Evolutionary conservation across 2,113 vertebrate genomes (phyloP).

Genomic region (Gambusia affinis): DNA sequence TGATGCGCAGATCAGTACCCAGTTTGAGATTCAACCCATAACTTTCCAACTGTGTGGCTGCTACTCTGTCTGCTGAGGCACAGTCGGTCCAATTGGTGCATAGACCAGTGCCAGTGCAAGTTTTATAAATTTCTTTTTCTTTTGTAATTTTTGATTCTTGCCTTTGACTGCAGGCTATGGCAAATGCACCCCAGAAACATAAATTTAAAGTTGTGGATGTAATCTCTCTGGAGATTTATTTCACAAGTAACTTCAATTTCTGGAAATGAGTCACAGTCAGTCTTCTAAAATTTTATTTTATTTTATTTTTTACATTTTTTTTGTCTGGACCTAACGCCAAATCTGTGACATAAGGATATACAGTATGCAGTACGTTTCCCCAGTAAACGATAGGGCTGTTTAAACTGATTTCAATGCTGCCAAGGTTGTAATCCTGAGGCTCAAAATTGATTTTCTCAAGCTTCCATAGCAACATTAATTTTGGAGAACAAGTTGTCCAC

Average conservation of each 20-base stretch:
- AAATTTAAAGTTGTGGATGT: not conserved
- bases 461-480: slow-evolving; percentile 12
- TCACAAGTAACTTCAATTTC: not conserved
- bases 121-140: too few species aligned
- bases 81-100: too few species aligned
- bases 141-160: not conserved
- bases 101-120: too few species aligned
- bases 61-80: too few species aligned
- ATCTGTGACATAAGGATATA: not conserved
- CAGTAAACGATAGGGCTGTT: not conserved
- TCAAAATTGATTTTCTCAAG: slow-evolving; percentile 28
- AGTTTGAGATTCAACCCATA: too few species aligned
- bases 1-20: too few species aligned
- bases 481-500: slow-evolving; percentile 23
- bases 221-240: not conserved
- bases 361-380: slow-evolving; percentile 1
- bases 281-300: not conserved
- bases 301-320: too few species aligned
- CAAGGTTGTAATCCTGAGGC: slow-evolving; percentile 25
- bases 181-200: not conserved
- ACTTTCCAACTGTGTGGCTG: too few species aligned
- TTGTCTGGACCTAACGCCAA: not conserved
- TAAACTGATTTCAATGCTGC: slow-evolving; percentile 16
- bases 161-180: not conserved
- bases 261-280: not conserved